phyloP scores from a whole-genome alignment of 2,888 invertebrate genomes.

The Lepidochitona cinerea region DNA sequence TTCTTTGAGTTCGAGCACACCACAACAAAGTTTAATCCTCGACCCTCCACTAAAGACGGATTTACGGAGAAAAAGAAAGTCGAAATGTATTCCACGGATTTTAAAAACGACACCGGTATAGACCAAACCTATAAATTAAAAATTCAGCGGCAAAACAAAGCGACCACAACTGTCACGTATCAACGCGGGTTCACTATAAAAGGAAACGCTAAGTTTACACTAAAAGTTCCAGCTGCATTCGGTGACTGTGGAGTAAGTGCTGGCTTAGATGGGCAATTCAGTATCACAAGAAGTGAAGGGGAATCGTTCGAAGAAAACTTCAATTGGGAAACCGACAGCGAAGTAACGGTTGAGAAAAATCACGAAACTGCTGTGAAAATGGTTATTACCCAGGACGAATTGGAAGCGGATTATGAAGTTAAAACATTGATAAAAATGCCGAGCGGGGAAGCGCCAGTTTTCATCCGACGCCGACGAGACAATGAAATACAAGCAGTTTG shows the following conservation, averaged over 20 bases:
- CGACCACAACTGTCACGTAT: constrained; percentile 44
- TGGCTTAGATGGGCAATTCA: constrained; percentile 45
- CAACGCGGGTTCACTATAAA: constrained; percentile 47
- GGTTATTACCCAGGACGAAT: constrained; percentile 47
- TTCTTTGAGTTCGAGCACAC: constrained; percentile 52
- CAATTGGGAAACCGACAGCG: constrained; percentile 53
- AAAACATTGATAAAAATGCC: constrained; percentile 49
- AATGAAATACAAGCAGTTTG: background rate
- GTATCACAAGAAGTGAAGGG: constrained; percentile 41
- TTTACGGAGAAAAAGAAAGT: constrained; percentile 45
- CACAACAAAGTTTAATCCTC: constrained; percentile 40
- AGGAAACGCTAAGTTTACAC: constrained; percentile 46
- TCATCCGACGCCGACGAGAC: constrained; percentile 6
- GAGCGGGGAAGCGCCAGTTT: constrained; percentile 49
- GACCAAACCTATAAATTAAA: constrained; percentile 52
- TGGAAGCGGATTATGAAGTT: constrained; percentile 51
- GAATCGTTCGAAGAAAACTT: constrained; percentile 50
- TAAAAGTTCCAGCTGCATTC: constrained; percentile 44
- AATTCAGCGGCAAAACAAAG: constrained; percentile 50
- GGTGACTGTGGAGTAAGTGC: constrained; percentile 51
- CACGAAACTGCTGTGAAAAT: constrained; percentile 46
- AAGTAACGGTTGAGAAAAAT: constrained; percentile 51
- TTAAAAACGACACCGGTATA: constrained; percentile 48
- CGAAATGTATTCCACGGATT: constrained; percentile 48
- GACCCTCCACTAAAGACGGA: constrained; percentile 28